Evolutionary conservation across 2,797 vertebrate species (phyloP).

Genomic region (Rhinoraja longicauda): DNA sequence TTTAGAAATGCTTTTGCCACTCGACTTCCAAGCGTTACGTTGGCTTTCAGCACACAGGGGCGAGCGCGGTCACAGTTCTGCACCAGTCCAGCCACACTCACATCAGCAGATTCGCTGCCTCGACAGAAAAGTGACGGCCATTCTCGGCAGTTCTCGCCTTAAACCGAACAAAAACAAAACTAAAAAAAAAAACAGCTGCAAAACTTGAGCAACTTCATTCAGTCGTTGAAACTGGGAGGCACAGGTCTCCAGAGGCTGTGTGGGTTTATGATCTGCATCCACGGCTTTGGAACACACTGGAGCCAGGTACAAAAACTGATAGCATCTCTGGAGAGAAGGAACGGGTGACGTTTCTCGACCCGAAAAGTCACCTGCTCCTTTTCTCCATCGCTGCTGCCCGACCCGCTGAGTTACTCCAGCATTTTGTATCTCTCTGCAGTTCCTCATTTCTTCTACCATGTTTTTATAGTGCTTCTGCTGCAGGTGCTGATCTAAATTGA

Average conservation of each 20-base stretch:
- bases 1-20: neutral
- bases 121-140: neutral
- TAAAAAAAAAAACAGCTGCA: neutral
- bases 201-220: neutral
- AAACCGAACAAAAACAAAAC: neutral
- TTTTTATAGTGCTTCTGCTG: too few relatives aligned
- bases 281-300: too few relatives aligned
- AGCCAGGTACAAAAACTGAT: too few relatives aligned
- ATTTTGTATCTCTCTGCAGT: too few relatives aligned
- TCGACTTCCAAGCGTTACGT: neutral
- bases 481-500: too few relatives aligned
- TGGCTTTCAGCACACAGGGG: neutral
- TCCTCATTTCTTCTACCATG: too few relatives aligned
- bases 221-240: neutral
- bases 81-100: neutral
- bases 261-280: neutral
- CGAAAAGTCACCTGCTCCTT: too few relatives aligned
- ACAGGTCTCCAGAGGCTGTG: neutral
- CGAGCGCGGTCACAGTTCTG: neutral
- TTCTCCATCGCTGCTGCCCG: too few relatives aligned
- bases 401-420: too few relatives aligned
- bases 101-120: neutral
- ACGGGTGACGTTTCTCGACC: too few relatives aligned
- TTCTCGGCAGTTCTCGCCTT: neutral
- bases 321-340: too few relatives aligned